Conservation (phyloP, 92 coral and sea anemone species). For the Montipora capitata region DNA sequence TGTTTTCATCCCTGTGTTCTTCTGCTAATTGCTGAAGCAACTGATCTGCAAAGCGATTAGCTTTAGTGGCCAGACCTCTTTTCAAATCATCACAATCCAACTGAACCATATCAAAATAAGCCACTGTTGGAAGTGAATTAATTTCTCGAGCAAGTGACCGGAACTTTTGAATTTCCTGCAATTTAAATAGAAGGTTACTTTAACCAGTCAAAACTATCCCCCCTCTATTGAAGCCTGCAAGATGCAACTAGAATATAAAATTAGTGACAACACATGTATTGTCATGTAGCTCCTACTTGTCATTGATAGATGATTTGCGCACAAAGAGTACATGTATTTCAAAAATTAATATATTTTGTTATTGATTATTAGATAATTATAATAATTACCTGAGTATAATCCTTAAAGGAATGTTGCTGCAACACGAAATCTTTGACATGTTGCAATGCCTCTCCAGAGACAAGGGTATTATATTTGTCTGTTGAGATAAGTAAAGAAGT, state of each 20-base stretch:
- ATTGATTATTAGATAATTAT: background rate
- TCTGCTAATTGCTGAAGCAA: constrained; percentile 91
- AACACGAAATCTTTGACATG: constrained; percentile 82
- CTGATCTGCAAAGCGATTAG: constrained; percentile 97
- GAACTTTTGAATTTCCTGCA: constrained; percentile 92
- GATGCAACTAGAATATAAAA: too few species aligned
- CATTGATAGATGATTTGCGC: too few species aligned
- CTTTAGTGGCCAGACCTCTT: constrained; percentile 97
- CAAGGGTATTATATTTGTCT: constrained; percentile 93
- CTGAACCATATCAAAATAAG: constrained; percentile 97
- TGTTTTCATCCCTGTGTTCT: constrained; percentile 91
- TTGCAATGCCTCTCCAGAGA: constrained; percentile 92
- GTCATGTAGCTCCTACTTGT: too few species aligned
- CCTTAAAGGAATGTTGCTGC: constrained; percentile 92
- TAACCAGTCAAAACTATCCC: background rate
- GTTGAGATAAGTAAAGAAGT: background rate
- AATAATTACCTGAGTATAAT: constrained; percentile 86
- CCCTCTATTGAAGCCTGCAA: too few species aligned
- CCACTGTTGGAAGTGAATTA: constrained; percentile 89
- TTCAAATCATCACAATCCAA: constrained; percentile 98
- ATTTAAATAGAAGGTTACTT: background rate
- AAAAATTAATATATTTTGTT: too few species aligned
- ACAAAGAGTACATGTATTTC: too few species aligned
- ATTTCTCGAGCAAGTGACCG: constrained; percentile 96
- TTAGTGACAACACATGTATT: too few species aligned